Base-by-base conservation (phyloP, 64 coral and sea anemone genomes). In the Acropora tenuis region DNA sequence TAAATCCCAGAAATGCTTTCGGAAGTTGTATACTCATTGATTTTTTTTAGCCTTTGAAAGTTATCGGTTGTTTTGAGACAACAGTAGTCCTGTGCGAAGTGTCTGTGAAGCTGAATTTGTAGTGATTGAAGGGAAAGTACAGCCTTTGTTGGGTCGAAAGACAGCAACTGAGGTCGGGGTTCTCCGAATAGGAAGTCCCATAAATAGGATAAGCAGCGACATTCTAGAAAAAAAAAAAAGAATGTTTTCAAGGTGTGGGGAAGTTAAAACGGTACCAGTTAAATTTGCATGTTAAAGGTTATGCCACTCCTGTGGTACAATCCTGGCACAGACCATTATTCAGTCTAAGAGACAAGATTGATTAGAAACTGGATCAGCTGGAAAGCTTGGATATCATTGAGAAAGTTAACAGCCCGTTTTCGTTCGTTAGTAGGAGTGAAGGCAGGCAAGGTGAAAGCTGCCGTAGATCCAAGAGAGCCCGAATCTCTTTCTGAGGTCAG, bases 241-340 rank as follows among this genome's bases (percentile, higher is more conserved):
- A 41, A 46, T 47, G 41, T 57, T 61, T 78, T 65, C 6, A 77
- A 67, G 87, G 87, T 44, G 50, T 67, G 41, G 74, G 52, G 43
- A 78, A 89, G 43, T 11, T 89, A 48, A 89, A 89, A 63, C 46
- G 73, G 47, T 89, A 93, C 47, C 86, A 89, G 44, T 30, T 30
- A 30, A 30, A 30, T 0, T 69, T 89, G 57, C 92, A 89, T 50
- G 75, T 87, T 68, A 79, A 93, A 41, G 15, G 17, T 5, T 47
- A 93, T 65, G 57, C 75, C 30, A 30, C 30, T 30, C 0, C 30
- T 30, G 30, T 93, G 7, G 86, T 77, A 17, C 86, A 93, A 47
- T 20, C 75, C 9, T 61, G 5, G 78, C 65, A 3, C 41, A 16
- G 30, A 30, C 30, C 30, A 30, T 30, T 30, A 30, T 0, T 30